phyloP scores from a whole-genome alignment of 1,140 invertebrate genomes.

The Bombus haemorrhoidalis region DNA sequence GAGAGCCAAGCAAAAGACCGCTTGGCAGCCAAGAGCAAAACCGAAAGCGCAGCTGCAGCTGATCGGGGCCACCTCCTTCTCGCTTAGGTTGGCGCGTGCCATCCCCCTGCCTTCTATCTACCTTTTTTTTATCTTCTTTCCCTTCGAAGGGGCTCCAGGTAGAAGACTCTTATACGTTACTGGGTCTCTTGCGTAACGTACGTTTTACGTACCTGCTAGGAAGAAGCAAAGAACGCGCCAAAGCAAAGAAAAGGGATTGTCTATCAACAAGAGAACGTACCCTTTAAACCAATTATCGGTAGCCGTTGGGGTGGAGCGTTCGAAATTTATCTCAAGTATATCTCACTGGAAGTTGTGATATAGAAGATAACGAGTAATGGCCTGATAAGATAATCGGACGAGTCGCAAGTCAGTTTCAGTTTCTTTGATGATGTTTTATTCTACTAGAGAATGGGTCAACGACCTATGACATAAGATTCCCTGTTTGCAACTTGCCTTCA shows the following conservation, averaged over 20 bases:
- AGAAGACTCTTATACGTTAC: slow-evolving; percentile 70
- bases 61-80: slow-evolving; percentile 60
- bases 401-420: background rate
- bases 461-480: background rate
- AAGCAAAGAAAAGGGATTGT: background rate
- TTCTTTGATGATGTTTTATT: background rate
- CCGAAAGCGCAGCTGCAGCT: slow-evolving; percentile 68
- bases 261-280: background rate
- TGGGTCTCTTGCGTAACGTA: slow-evolving; percentile 73
- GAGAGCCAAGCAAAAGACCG: slow-evolving; percentile 65
- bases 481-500: background rate
- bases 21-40: slow-evolving; percentile 69
- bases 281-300: slow-evolving; percentile 31
- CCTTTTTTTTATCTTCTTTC: slow-evolving; percentile 57
- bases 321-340: background rate
- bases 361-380: background rate
- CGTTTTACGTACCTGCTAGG: slow-evolving; percentile 67
- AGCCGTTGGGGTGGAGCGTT: background rate
- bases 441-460: background rate
- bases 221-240: slow-evolving; percentile 23
- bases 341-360: background rate
- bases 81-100: slow-evolving; percentile 76
- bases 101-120: slow-evolving; percentile 67
- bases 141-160: slow-evolving; percentile 56
- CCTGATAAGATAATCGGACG: background rate